phyloP scores from a whole-genome alignment of 2,888 invertebrate species.

The Nymphalis polychloros region DNA sequence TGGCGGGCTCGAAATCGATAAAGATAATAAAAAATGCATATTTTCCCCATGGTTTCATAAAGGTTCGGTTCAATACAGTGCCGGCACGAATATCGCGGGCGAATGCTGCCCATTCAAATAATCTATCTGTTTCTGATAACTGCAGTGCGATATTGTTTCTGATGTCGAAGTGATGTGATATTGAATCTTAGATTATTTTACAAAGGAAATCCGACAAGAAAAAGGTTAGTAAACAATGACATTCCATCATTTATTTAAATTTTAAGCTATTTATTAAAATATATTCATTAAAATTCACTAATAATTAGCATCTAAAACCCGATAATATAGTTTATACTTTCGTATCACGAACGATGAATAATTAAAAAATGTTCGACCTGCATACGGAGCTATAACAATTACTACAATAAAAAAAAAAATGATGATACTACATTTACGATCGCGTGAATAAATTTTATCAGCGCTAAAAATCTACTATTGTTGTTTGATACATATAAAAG shows the following conservation, averaged over 20 bases:
- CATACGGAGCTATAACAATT: constrained; percentile 45
- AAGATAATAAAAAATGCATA: constrained; percentile 80
- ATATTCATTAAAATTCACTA: constrained; percentile 7
- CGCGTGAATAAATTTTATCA: constrained; percentile 50
- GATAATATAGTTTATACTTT: constrained; percentile 24
- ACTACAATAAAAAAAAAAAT: constrained; percentile 33
- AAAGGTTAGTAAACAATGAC: constrained; percentile 71
- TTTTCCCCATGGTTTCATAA: constrained; percentile 73
- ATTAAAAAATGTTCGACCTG: constrained; percentile 41
- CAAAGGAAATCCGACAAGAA: constrained; percentile 36
- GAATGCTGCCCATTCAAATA: constrained; percentile 43
- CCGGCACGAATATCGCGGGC: constrained; percentile 51
- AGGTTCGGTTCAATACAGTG: constrained; percentile 61
- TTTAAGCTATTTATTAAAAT: not conserved
- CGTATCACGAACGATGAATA: constrained; percentile 44
- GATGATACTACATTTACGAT: constrained; percentile 42
- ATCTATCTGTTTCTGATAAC: constrained; percentile 42
- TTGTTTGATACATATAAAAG: constrained; percentile 41
- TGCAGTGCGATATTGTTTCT: constrained; percentile 50
- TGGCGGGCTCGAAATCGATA: constrained; percentile 67
- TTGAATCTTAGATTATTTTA: constrained; percentile 47
- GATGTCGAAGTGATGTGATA: constrained; percentile 53
- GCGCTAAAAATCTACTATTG: constrained; percentile 44
- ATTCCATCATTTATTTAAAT: constrained; percentile 24
- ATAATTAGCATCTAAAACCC: constrained; percentile 2